A percentile compares a stretch with the other conserved stretches of the same genome.
Evolutionary conservation across 2,888 invertebrate species (phyloP).

Genomic region (Dynastes hyllus): DNA sequence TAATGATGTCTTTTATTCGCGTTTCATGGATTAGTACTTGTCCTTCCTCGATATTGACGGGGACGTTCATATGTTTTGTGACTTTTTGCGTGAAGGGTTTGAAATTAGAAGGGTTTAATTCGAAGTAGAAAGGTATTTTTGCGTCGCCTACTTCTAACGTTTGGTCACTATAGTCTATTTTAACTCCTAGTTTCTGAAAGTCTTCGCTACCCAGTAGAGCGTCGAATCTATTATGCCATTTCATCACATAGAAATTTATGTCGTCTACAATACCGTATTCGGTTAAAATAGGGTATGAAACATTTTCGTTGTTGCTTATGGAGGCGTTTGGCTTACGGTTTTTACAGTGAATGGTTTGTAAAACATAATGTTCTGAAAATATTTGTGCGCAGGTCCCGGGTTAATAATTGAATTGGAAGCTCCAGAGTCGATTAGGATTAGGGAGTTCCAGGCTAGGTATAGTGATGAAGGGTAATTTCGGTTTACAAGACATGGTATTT

Average conservation of each 20-base stretch:
- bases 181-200: conserved; percentile 38
- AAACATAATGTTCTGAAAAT: conserved; percentile 48
- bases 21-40: conserved; percentile 15
- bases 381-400: conserved; percentile 34
- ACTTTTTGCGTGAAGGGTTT: conserved; percentile 39
- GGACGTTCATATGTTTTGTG: conserved; percentile 17
- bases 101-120: background rate
- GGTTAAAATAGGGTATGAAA: conserved; percentile 38
- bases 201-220: conserved; percentile 47
- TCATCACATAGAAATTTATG: conserved; percentile 43
- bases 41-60: conserved; percentile 44
- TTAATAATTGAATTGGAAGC: conserved; percentile 52
- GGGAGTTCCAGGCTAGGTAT: conserved; percentile 37
- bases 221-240: conserved; percentile 49
- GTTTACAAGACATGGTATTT: conserved; percentile 31
- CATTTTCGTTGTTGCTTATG: conserved; percentile 32
- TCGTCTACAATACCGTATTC: conserved; percentile 33
- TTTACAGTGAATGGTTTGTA: conserved; percentile 43
- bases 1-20: background rate
- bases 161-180: conserved; percentile 31
- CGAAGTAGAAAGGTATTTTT: background rate
- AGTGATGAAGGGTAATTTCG: conserved; percentile 48
- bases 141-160: conserved; percentile 30
- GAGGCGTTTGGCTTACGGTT: conserved; percentile 8
- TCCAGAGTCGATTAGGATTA: conserved; percentile 51